Percentiles rank a stretch among this genome's conserved stretches.
phyloP scores from a whole-genome alignment of 64 coral and sea anemone species.

The Pocillopora verrucosa region DNA sequence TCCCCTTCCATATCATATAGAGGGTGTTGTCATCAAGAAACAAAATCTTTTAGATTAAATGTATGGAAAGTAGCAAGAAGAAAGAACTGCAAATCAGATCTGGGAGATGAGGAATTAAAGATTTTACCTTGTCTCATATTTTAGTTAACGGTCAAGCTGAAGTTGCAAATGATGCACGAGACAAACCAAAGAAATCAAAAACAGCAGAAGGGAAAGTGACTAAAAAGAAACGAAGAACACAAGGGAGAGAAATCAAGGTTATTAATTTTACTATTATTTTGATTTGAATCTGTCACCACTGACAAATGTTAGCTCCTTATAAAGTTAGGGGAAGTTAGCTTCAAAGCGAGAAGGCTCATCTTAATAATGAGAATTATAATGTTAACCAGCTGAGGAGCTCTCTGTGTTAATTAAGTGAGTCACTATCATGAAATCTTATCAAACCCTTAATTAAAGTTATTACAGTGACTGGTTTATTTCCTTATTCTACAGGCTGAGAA shows the following conservation, averaged over 20 bases:
- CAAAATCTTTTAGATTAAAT: too few species aligned
- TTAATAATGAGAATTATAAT: too few species aligned
- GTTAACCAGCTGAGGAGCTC: too few species aligned
- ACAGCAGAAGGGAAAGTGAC: conserved; percentile 38
- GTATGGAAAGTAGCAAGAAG: too few species aligned
- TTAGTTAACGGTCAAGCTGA: conserved; percentile 79
- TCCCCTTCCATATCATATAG: too few species aligned
- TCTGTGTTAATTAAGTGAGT: too few species aligned
- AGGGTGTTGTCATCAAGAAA: too few species aligned
- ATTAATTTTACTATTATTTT: too few species aligned
- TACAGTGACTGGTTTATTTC: not conserved
- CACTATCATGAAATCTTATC: not conserved
- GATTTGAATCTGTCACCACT: too few species aligned
- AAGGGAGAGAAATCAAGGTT: conserved; percentile 53
- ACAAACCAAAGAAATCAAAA: not conserved
- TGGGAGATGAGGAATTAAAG: not conserved
- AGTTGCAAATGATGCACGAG: conserved; percentile 16
- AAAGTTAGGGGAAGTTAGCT: not conserved
- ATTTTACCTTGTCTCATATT: not conserved
- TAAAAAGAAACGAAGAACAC: conserved; percentile 40
- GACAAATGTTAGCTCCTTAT: not conserved
- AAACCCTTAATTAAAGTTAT: not conserved
- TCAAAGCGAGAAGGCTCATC: too few species aligned
- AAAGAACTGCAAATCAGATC: too few species aligned
- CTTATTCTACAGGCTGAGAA: conserved; percentile 31